Conservation (phyloP, 1,140 invertebrate species). For the Drosophila sp. region DNA sequence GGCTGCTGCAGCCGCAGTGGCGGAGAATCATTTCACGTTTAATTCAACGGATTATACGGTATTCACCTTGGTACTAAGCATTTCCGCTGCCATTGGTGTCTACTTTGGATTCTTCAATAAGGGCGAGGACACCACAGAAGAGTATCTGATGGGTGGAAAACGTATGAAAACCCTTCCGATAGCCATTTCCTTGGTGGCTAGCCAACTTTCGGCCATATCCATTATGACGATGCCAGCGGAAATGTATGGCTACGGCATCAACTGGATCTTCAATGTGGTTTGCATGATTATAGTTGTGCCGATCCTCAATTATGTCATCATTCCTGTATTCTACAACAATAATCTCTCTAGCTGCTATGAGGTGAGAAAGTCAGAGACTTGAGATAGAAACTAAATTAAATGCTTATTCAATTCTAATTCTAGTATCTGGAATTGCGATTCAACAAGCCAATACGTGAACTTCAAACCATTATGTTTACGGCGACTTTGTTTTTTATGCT, state of each 20-base stretch:
- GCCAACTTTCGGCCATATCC: constrained; percentile 92
- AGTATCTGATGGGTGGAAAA: constrained; percentile 86
- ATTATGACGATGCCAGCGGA: constrained; percentile 91
- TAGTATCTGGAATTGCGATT: constrained; percentile 90
- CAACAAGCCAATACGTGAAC: constrained; percentile 85
- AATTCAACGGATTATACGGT: constrained; percentile 85
- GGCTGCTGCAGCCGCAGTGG: constrained; percentile 13
- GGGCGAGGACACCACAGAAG: constrained; percentile 84
- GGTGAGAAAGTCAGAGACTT: constrained; percentile 83
- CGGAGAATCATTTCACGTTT: constrained; percentile 75
- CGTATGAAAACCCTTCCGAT: constrained; percentile 87
- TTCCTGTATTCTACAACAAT: constrained; percentile 92
- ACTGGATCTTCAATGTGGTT: constrained; percentile 86
- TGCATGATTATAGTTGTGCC: constrained; percentile 87
- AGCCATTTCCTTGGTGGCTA: constrained; percentile 87
- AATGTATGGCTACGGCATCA: constrained; percentile 90
- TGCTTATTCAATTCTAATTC: constrained; percentile 30
- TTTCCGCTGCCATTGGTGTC: constrained; percentile 87
- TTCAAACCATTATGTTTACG: constrained; percentile 87
- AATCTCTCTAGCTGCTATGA: constrained; percentile 92
- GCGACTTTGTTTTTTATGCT: constrained; percentile 76
- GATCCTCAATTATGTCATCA: constrained; percentile 87
- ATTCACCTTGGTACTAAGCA: constrained; percentile 85
- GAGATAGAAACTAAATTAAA: no score
- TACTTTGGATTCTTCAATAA: constrained; percentile 85